These are phyloP conservation scores for Zygaena filipendulae DNA, from an alignment of 2,888 invertebrate genomes.

Conservation along the genomic window DNA sequence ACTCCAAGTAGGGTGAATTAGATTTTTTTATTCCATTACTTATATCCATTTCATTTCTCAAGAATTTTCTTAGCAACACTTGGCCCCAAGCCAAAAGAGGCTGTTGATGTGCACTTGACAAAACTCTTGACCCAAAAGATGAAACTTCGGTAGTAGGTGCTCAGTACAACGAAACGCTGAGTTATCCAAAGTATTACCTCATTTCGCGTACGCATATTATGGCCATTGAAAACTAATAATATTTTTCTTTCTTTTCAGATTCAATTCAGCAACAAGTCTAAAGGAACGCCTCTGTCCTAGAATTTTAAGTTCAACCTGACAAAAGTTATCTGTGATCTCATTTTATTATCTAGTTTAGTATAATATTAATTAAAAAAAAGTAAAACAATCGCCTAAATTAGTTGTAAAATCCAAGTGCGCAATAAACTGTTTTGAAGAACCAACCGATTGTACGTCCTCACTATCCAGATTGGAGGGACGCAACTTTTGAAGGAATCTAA, in stretches of 20 bases:
- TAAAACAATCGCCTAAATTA: slow-evolving; percentile 40
- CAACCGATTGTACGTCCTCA: slow-evolving; percentile 15
- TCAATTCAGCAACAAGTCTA: slow-evolving; percentile 36
- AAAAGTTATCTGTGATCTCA: slow-evolving; percentile 65
- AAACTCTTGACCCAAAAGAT: slow-evolving; percentile 54
- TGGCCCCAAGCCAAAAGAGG: slow-evolving; percentile 46
- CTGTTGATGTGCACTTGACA: slow-evolving; percentile 48
- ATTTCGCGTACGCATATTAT: no score
- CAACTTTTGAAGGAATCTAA: slow-evolving; percentile 15
- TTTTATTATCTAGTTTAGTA: slow-evolving; percentile 43
- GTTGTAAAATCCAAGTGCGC: no score
- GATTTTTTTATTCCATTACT: no score
- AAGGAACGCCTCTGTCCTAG: slow-evolving; percentile 46
- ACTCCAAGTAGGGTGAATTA: no score
- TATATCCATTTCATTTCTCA: no score
- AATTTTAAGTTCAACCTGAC: slow-evolving; percentile 54
- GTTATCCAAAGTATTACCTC: no score
- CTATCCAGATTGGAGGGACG: slow-evolving; percentile 29
- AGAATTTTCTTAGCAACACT: no score
- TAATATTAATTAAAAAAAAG: no score
- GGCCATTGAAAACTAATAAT: no score
- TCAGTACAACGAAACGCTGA: no score
- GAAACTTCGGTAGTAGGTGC: no score
- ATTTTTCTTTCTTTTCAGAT: slow-evolving; percentile 48
- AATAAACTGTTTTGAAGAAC: no score